Conservation (phyloP, 2,888 invertebrate genomes). For the Cyclophora punctaria region DNA sequence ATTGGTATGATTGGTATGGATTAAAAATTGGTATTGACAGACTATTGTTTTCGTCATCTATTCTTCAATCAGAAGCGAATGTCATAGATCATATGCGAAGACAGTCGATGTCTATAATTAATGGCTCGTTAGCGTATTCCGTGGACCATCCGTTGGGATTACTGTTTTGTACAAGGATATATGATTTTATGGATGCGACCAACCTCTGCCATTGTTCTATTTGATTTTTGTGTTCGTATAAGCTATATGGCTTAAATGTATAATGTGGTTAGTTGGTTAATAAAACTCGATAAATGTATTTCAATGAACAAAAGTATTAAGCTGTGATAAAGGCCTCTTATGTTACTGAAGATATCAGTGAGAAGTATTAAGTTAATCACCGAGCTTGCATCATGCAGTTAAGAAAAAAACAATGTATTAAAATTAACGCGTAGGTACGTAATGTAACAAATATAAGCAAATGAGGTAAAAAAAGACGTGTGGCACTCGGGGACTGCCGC, state of each 20-base stretch:
- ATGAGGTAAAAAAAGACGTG: neutral
- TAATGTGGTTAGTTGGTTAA: neutral
- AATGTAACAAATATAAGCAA: neutral
- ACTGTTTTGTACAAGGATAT: neutral
- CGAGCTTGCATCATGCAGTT: too few species aligned
- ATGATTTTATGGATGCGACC: neutral
- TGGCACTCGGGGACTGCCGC: too few species aligned
- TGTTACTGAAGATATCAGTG: too few species aligned
- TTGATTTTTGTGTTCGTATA: neutral
- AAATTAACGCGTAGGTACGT: neutral
- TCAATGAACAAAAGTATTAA: too few species aligned
- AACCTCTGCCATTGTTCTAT: neutral
- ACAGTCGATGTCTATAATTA: conserved; percentile 31
- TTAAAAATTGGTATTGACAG: too few species aligned
- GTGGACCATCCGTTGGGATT: conserved; percentile 11
- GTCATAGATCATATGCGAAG: conserved; percentile 16
- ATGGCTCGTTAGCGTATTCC: conserved; percentile 19
- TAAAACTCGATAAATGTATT: too few species aligned
- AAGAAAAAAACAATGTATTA: neutral
- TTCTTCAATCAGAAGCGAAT: conserved; percentile 16
- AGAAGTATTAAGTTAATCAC: too few species aligned
- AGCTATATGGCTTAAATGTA: neutral
- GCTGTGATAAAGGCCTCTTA: neutral
- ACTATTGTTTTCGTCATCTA: too few species aligned
- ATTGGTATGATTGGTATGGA: too few species aligned